A percentile compares a stretch with the other conserved stretches of the same genome.
Conservation (phyloP, 2,888 invertebrate species). For the Plebejus argus region DNA sequence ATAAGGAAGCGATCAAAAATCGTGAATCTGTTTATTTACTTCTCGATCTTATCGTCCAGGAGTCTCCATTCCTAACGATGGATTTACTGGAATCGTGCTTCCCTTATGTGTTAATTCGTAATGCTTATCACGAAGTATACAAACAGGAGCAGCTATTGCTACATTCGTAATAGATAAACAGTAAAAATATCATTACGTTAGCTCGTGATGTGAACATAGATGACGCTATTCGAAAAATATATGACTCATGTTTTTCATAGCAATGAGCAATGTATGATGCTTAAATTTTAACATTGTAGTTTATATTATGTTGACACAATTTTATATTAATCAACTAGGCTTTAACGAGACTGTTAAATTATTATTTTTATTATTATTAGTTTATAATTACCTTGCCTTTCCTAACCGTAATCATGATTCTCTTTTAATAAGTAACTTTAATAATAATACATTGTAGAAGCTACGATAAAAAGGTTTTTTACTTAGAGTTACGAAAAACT, state of each 20-base stretch:
- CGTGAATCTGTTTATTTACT: conserved; percentile 98
- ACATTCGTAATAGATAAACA: conserved; percentile 59
- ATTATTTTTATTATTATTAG: conserved; percentile 49
- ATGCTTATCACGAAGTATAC: conserved; percentile 98
- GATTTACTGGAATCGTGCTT: conserved; percentile 99
- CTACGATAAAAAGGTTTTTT: conserved; percentile 23
- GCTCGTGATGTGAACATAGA: not conserved
- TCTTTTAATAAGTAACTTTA: not conserved
- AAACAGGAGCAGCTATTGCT: conserved; percentile 89
- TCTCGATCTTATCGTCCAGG: conserved; percentile 98
- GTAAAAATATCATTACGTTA: not conserved
- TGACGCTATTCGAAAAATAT: conserved; percentile 1
- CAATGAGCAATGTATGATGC: not conserved
- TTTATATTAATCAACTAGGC: conserved; percentile 43
- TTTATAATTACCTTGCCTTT: conserved; percentile 30
- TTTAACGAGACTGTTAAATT: conserved; percentile 61
- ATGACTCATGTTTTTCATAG: not conserved
- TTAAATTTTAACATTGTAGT: conserved; percentile 19
- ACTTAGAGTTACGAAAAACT: conserved; percentile 18
- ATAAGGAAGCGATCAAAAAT: conserved; percentile 95
- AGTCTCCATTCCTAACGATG: conserved; percentile 99
- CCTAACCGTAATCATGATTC: conserved; percentile 20
- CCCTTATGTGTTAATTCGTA: conserved; percentile 98
- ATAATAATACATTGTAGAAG: not conserved
- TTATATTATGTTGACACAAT: conserved; percentile 8